Evolutionary conservation across 2,888 invertebrate species (phyloP), one percentile per base, ranked within the genome.

Genomic region (Hemistola chrysoprasaria): DNA sequence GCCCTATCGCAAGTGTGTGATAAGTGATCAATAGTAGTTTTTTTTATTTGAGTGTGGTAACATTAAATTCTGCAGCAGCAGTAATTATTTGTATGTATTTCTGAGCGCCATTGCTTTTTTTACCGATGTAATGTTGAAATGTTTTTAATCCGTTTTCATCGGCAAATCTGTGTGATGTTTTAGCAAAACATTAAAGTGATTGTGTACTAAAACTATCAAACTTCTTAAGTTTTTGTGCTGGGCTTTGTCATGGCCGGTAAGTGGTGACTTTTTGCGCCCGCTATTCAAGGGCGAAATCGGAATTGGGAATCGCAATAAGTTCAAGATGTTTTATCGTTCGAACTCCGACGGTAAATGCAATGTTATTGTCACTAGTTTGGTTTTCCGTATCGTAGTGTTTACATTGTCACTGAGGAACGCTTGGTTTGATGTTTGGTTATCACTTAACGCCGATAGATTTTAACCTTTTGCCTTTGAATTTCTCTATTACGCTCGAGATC

Each of bases 171-270:
- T 90, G 88, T 86, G 83, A 86, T 89, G 88, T 88, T 88, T 86
- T 90, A 88, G 76, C 71, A 75, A 81, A 82, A 81, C 79, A 74
- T 69, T 80, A 60, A 72, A 78, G 87, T 87, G 87, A 80, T 83
- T 86, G 89, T 88, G 89, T 77, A 72, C 62, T 80, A 77, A 82
- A 81, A 89, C 83, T 87, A 78, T 87, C 57, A 75, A 84, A 87
- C 83, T 87, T 82, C 78, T 76, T 80, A 81, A 86, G 84, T 86
- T 85, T 77, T 85, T 82, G 87, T 87, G 88, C 88, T 87, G 87
- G 88, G 86, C 82, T 91, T 91, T 93, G 93, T 92, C 92, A 94
- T 94, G 94, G 93, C 93, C 93, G 93, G 93, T 93, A 93, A 93
- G 93, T 93, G 89, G 87, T 85, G 88, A 88, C 87, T 89, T 89